Evolutionary conservation across 2,888 invertebrate genomes (phyloP), one percentile per base, ranked within the genome.

Genomic region (Lutraria lutraria): DNA sequence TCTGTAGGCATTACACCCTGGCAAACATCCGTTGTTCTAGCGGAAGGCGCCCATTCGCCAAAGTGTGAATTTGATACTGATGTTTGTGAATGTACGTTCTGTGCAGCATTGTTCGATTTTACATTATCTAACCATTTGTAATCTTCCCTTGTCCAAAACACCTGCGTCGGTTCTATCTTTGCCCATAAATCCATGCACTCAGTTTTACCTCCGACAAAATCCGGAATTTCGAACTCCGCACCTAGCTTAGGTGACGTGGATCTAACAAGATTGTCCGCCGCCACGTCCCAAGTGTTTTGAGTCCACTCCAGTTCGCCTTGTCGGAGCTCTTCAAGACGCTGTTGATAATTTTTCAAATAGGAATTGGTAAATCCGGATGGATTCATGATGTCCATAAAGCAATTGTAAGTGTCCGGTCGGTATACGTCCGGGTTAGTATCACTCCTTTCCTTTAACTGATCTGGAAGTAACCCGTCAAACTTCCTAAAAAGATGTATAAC

Each of bases 331-430:
- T 80, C 79, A 1, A 92, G 56, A 52, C 88, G 91, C 19, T 88
- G 82, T 25, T 92, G 85, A 82, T 93, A 93, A 54, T 84, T 87
- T 43, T 89, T 88, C 10, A 93, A 83, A 81, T 93, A 93, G 16
- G 90, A 86, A 60, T 93, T 89, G 54, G 92, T 81, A 34, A 93
- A 81, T 25, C 79, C 89, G n/a, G 89, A 83, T 19, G 93, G 89
- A 79, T 93, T 88, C 16, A 92, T 89, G 25, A 91, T 34, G 25
- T 91, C 91, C 19, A 93, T 85, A 25, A 91, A 90, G 19, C 91
- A 89, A 88, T 94, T 93, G 29, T 91, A 88, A 43, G 88, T 87
- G 76, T 88, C 87, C 60, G 79, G 84, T 15, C 29, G 1, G 54
- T 84, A 83, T 53, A 34, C 29, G 3, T 54, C 4, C 13, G n/a